Evolutionary conservation across 2,113 vertebrate genomes (phyloP).

Genomic region (Eurypyga helias): DNA sequence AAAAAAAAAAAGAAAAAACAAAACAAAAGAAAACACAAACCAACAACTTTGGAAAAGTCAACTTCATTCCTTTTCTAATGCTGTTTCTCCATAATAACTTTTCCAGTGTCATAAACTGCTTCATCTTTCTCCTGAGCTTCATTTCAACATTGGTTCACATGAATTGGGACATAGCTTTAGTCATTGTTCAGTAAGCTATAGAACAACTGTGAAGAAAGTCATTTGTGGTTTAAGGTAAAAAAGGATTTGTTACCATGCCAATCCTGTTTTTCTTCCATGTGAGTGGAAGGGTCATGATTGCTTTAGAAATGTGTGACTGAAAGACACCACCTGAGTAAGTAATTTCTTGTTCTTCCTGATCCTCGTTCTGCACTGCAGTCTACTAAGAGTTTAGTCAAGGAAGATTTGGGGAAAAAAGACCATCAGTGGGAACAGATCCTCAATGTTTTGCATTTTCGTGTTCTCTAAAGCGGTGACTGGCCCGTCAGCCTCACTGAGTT

Average conservation of each 20-base stretch:
- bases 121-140: neutral
- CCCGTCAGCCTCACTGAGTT: neutral
- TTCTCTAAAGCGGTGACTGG: neutral
- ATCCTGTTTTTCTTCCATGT: neutral
- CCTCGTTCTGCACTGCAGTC: neutral
- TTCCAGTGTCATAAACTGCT: neutral
- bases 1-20: neutral
- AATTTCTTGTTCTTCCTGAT: neutral
- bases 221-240: neutral
- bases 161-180: neutral
- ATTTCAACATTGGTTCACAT: neutral
- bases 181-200: neutral
- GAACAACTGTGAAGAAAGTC: neutral
- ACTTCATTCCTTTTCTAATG: neutral
- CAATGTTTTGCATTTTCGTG: neutral
- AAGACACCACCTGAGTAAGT: neutral
- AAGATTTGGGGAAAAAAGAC: neutral
- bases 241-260: neutral
- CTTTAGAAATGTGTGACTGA: neutral
- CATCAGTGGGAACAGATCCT: neutral
- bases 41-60: neutral
- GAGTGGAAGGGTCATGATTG: neutral
- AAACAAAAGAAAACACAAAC: too few relatives aligned
- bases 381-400: neutral
- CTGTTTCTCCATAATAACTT: neutral